Conservation (phyloP, 2,113 vertebrate genomes). For the Lepus americanus region DNA sequence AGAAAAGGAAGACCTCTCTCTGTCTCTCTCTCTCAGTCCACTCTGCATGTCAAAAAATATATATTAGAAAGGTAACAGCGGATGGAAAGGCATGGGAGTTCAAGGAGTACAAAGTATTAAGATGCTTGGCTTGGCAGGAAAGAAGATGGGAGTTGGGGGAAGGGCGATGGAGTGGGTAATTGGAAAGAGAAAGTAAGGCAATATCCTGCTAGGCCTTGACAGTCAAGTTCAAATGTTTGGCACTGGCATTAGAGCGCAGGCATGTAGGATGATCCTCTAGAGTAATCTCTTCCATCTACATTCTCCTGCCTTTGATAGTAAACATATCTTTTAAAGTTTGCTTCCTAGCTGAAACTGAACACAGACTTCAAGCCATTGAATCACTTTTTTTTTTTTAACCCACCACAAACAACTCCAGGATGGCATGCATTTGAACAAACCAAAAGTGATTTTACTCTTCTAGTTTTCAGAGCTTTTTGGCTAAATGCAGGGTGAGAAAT, state of each 20-base stretch:
- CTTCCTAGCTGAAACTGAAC: conserved; percentile 74
- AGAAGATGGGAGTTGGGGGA: not conserved
- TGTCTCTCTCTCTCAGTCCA: no score
- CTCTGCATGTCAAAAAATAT: no score
- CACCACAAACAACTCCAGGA: conserved; percentile 71
- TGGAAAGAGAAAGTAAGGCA: not conserved
- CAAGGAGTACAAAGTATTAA: not conserved
- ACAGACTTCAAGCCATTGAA: conserved; percentile 59
- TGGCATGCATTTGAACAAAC: conserved; percentile 84
- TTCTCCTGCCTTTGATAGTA: conserved; percentile 78
- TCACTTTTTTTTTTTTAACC: conserved; percentile 59
- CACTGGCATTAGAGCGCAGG: not conserved
- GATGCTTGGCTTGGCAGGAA: not conserved
- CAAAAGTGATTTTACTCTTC: conserved; percentile 77
- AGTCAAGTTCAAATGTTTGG: not conserved
- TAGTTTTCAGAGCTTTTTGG: conserved; percentile 82
- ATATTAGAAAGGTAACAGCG: not conserved
- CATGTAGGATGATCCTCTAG: not conserved
- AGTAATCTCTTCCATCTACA: conserved; percentile 36
- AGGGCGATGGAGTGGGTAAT: not conserved
- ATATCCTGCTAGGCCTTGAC: not conserved
- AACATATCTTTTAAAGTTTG: conserved; percentile 76
- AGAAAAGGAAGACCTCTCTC: no score
- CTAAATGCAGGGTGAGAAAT: conserved; percentile 82
- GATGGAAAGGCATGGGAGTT: not conserved